phyloP scores from a whole-genome alignment of 2,797 vertebrate species.

The Pantherophis vulpinus region DNA sequence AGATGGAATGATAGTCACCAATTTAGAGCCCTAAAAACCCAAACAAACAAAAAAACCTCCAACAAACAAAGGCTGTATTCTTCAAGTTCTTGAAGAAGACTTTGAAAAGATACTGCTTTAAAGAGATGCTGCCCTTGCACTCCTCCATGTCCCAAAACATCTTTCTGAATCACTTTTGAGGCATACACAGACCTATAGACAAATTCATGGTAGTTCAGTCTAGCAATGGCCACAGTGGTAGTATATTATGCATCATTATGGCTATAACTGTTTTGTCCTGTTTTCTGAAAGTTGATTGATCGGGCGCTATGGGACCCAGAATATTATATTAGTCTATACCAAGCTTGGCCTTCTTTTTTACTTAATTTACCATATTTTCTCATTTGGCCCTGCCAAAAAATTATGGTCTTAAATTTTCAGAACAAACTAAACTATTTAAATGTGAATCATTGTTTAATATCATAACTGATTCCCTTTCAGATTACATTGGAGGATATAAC shows the following conservation, averaged over 20 bases:
- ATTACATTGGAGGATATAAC: background rate
- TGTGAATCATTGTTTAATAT: background rate
- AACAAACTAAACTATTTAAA: background rate
- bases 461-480: background rate
- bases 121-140: too few relatives aligned
- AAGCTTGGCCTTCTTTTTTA: background rate
- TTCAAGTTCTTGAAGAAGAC: too few relatives aligned
- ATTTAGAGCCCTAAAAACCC: too few relatives aligned
- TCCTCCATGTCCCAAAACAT: too few relatives aligned
- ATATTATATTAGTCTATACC: background rate
- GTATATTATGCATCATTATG: background rate
- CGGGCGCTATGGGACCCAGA: background rate
- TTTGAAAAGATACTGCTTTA: too few relatives aligned
- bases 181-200: background rate
- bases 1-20: too few relatives aligned
- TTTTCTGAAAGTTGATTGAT: background rate
- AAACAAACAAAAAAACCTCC: too few relatives aligned
- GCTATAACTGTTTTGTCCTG: background rate
- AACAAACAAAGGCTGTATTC: too few relatives aligned
- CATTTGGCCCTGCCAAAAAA: background rate
- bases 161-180: background rate
- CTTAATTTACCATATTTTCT: background rate
- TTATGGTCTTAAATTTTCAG: background rate
- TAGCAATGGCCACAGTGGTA: background rate
- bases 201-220: background rate